Conservation (phyloP, 2,113 vertebrate species). For the Notothenia coriiceps region DNA sequence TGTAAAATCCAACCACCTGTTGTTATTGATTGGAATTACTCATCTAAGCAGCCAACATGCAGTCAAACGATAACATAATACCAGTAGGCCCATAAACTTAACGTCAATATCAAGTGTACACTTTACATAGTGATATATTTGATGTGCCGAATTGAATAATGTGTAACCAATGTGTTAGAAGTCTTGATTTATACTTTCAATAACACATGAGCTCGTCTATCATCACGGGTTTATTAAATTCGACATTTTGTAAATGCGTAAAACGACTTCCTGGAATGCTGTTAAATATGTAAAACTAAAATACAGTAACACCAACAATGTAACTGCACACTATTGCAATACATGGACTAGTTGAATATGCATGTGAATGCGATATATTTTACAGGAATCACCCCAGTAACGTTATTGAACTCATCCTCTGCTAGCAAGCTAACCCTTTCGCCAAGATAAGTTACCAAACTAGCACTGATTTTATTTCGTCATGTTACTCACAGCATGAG, state of each 20-base stretch:
- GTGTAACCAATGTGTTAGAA: too few species aligned
- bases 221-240: background rate
- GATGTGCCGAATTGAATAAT: background rate
- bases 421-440: slow-evolving; percentile 34
- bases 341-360: background rate
- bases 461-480: background rate
- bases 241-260: background rate
- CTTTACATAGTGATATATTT: background rate
- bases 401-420: background rate
- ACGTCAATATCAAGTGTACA: background rate
- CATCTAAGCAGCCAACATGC: background rate
- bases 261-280: background rate
- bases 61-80: background rate
- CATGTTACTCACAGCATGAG: slow-evolving; percentile 39
- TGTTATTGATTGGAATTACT: background rate
- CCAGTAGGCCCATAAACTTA: background rate
- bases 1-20: background rate
- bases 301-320: background rate
- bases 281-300: background rate
- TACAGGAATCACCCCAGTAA: background rate
- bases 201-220: too few species aligned
- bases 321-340: background rate
- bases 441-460: background rate
- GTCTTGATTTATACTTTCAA: background rate
- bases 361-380: background rate